Conservation (phyloP, 2,888 invertebrate species). For the Phengaris alcon region DNA sequence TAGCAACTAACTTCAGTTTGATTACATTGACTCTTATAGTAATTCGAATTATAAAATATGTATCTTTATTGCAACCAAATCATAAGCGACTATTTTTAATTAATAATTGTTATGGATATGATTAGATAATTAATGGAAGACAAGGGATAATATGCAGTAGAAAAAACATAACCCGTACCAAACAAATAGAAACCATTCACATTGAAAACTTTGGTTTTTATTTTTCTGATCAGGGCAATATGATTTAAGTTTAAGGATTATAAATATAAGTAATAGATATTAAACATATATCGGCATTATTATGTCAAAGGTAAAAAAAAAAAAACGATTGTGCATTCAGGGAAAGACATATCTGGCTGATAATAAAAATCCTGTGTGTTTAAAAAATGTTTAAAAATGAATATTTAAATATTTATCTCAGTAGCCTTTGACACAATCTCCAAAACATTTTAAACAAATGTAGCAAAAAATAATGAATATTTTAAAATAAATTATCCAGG, state of each 20-base stretch:
- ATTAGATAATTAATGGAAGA: constrained; percentile 27
- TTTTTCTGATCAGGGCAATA: constrained; percentile 1
- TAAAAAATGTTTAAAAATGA: not conserved
- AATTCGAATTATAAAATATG: constrained; percentile 20
- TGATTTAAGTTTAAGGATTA: not conserved
- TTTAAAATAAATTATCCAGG: not conserved
- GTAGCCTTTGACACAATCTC: constrained; percentile 3
- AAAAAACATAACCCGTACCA: constrained; percentile 32
- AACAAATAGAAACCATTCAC: constrained; percentile 19
- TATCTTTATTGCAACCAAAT: constrained; percentile 9
- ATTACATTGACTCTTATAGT: not conserved
- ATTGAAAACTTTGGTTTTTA: not conserved
- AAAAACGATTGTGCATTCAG: not conserved
- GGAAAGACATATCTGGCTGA: not conserved
- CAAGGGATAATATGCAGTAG: constrained; percentile 23
- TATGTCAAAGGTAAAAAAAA: constrained; percentile 1
- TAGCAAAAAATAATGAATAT: not conserved
- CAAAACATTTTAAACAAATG: not conserved
- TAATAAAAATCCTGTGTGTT: not conserved
- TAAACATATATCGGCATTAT: not conserved
- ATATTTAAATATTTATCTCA: not conserved
- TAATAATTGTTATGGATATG: constrained; percentile 27
- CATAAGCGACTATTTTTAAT: constrained; percentile 27
- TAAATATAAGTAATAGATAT: not conserved
- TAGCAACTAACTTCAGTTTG: not conserved